Evolutionary conservation across 2,888 invertebrate genomes (phyloP).

Genomic region (Eueremaeus valkanovi): DNA sequence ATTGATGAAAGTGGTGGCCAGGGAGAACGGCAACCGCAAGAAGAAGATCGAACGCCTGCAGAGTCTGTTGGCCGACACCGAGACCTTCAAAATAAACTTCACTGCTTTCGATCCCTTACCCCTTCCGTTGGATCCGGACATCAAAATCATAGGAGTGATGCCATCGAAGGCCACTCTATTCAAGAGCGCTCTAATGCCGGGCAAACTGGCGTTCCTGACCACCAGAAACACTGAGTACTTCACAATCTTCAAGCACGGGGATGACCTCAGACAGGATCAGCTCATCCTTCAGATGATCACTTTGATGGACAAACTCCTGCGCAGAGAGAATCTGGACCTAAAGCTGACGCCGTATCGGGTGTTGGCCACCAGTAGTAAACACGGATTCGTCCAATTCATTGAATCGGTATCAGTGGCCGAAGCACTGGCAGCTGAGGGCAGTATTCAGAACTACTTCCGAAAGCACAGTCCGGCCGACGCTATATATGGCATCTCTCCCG

Average conservation of each 20-base stretch:
- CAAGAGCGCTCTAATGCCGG: constrained; percentile 95
- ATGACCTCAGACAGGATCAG: constrained; percentile 95
- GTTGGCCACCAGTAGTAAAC: constrained; percentile 88
- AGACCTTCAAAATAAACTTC: constrained; percentile 70
- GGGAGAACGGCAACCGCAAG: constrained; percentile 85
- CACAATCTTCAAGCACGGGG: constrained; percentile 96
- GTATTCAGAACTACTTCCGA: constrained; percentile 86
- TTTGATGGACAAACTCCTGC: constrained; percentile 86
- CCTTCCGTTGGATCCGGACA: constrained; percentile 87
- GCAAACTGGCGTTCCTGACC: constrained; percentile 79
- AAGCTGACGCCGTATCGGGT: constrained; percentile 94
- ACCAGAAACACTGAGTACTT: constrained; percentile 72
- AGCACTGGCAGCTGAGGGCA: constrained; percentile 74
- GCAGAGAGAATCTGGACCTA: constrained; percentile 91
- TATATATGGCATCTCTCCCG: constrained; percentile 83
- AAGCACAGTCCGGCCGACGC: constrained; percentile 85
- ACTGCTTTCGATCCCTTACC: constrained; percentile 85
- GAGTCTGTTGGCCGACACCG: constrained; percentile 72
- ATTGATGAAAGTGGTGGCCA: constrained; percentile 77
- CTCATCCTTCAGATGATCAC: constrained; percentile 96
- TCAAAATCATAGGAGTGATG: constrained; percentile 79
- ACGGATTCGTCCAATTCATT: constrained; percentile 94
- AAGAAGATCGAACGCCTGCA: constrained; percentile 87
- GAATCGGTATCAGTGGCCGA: constrained; percentile 90
- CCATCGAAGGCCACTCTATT: constrained; percentile 87